Percentiles rank a stretch among this genome's conserved stretches.
phyloP scores from a whole-genome alignment of 2,113 vertebrate species.

The Pollimyrus isidori region DNA sequence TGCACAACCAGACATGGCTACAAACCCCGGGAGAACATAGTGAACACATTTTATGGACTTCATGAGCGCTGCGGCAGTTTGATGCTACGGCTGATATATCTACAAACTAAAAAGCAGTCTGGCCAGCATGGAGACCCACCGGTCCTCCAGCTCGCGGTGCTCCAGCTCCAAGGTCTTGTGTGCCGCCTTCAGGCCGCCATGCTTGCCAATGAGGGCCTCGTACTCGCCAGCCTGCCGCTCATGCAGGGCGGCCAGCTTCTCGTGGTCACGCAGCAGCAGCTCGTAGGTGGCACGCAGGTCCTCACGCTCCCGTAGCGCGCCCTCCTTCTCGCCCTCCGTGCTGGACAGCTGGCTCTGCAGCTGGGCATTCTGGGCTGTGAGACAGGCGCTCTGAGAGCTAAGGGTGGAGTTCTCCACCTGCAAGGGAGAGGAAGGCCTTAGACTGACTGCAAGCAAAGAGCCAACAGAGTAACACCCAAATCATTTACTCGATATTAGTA shows the following conservation, averaged over 20 bases:
- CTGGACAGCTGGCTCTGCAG: conserved; percentile 82
- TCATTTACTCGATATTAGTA: not conserved
- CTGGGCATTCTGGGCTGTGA: conserved; percentile 91
- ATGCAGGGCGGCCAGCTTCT: conserved; percentile 86
- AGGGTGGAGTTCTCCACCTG: conserved; percentile 94
- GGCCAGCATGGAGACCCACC: conserved; percentile 52
- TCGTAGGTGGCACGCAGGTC: conserved; percentile 83
- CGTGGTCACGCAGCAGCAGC: conserved; percentile 84
- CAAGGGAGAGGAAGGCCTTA: not conserved
- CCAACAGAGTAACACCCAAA: not conserved
- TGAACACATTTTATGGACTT: not conserved
- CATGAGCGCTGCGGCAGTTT: not conserved
- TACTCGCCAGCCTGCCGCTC: conserved; percentile 86
- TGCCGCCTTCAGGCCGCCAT: conserved; percentile 79
- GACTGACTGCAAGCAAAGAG: not conserved
- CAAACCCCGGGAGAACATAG: not conserved
- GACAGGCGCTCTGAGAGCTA: conserved; percentile 79
- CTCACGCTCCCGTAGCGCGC: conserved; percentile 75
- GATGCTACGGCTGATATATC: not conserved
- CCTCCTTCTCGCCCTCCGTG: conserved; percentile 81
- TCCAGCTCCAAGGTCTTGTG: conserved; percentile 90
- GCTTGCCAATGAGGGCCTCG: conserved; percentile 84
- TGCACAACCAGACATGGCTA: conserved; percentile 4
- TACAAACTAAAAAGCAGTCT: not conserved
- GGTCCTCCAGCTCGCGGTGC: conserved; percentile 88